phyloP scores from a whole-genome alignment of 2,113 vertebrate genomes.

The Datnioides undecimradiatus region DNA sequence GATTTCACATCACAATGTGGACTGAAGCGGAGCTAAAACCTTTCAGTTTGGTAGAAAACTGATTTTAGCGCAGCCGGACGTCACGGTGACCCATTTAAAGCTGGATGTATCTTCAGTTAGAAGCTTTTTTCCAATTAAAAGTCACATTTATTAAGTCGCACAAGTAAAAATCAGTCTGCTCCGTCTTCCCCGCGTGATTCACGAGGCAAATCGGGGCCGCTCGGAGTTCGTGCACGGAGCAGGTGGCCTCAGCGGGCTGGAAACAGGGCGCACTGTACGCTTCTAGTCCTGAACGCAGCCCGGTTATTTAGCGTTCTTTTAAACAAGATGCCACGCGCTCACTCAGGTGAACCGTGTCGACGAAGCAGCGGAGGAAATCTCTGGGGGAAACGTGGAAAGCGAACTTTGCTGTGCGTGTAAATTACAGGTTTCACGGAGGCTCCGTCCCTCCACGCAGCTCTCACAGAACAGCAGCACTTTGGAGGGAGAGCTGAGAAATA shows the following conservation, averaged over 20 bases:
- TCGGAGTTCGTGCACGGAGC: not conserved
- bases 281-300: not conserved
- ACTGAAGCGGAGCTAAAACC: not conserved
- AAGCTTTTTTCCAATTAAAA: not conserved
- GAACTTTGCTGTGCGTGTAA: slow-evolving; percentile 13
- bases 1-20: not conserved
- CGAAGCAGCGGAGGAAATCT: not conserved
- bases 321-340: slow-evolving; percentile 3
- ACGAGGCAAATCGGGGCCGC: no score
- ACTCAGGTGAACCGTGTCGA: not conserved
- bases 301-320: not conserved
- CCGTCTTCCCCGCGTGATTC: no score
- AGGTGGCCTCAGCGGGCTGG: not conserved
- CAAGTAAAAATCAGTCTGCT: not conserved
- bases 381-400: not conserved
- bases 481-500: slow-evolving; percentile 7
- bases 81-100: not conserved
- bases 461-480: not conserved
- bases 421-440: slow-evolving; percentile 30
- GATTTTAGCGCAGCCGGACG: not conserved
- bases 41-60: not conserved
- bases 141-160: no score
- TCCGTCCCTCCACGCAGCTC: not conserved
- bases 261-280: not conserved
- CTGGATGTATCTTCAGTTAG: not conserved